Conservation (phyloP, 2,888 invertebrate species). For the Amblyjoppa fuscipennis region DNA sequence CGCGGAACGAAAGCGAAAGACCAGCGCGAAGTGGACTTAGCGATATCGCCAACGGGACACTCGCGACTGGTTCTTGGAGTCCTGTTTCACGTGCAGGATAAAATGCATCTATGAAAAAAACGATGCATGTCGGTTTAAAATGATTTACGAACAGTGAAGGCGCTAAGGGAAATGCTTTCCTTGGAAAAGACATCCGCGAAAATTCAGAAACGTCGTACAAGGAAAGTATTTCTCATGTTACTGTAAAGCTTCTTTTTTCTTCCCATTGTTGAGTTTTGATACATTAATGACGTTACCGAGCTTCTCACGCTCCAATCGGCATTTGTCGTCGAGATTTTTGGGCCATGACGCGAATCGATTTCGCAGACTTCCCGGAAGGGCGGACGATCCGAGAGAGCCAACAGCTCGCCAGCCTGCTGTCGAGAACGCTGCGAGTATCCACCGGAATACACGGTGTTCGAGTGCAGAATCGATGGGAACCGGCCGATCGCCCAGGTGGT, state of each 20-base stretch:
- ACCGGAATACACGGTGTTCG: slow-evolving; percentile 73
- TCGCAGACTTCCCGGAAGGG: slow-evolving; percentile 64
- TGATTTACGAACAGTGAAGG: slow-evolving; percentile 4
- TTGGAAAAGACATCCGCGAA: slow-evolving; percentile 52
- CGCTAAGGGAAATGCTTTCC: slow-evolving; percentile 60
- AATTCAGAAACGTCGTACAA: slow-evolving; percentile 54
- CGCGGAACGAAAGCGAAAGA: slow-evolving; percentile 32
- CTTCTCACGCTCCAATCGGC: slow-evolving; percentile 22
- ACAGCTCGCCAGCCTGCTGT: slow-evolving; percentile 65
- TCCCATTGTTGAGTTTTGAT: not conserved
- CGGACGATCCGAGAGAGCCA: slow-evolving; percentile 48
- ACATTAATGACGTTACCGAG: not conserved
- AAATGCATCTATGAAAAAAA: too few species aligned
- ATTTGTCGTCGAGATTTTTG: slow-evolving; percentile 48
- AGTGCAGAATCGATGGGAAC: slow-evolving; percentile 76
- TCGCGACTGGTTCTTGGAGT: slow-evolving; percentile 37
- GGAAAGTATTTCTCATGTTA: slow-evolving; percentile 58
- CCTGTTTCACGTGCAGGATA: slow-evolving; percentile 31
- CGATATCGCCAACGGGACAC: slow-evolving; percentile 24
- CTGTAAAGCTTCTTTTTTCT: not conserved
- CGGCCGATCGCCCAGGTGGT: slow-evolving; percentile 75
- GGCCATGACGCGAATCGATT: slow-evolving; percentile 65
- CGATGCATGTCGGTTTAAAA: not conserved
- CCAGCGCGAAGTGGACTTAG: slow-evolving; percentile 19
- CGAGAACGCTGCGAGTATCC: slow-evolving; percentile 68